Evolutionary conservation across 2,888 invertebrate species (phyloP), one percentile per base, ranked within the genome.

Genomic region (Unio delphinus): DNA sequence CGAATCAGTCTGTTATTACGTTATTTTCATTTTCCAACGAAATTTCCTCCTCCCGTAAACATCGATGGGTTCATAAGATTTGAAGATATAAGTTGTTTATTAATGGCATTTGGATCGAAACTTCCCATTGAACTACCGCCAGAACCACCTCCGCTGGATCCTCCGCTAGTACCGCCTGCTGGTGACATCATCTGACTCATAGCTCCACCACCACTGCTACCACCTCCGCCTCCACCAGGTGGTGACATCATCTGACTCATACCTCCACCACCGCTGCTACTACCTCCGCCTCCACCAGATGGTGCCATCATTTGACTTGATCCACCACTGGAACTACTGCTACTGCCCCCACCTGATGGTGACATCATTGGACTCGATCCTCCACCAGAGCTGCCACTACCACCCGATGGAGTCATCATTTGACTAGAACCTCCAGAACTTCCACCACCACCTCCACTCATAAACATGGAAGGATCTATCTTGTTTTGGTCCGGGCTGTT

Each of bases 401-500:
- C 58, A 26, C 72, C 64, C 11, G 65, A 65, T 45, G 65, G 61
- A 3, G 65, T 57, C 45, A 45, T 45, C 45, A 45, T 45, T 11
- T 45, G 45, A 28, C 54, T 55, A 8, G 68, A 64, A n/a, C 63
- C 57, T 18, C 64, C 63, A 45, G 34, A 34, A 18, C 66, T 60
- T n/a, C 69, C 67, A 17, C 61, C 55, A n/a, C 74, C 73, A 54
- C 69, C 69, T 56, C 70, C 73, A 58, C 67, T 73, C 65, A 80
- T 45, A 55, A 80, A 80, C 23, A 67, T 55, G 26, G 69, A 64
- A 17, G 80, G 80, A 59, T 80, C 76, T 20, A 78, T 75, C 65
- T 75, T 78, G 61, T 80, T 80, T 57, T 77, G 73, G n/a, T 75
- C 71, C 6, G 73, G 68, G 34, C 72, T 71, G 26, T 72, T 76